A percentile compares a stretch with the other conserved stretches of the same genome.
Evolutionary conservation across 2,797 vertebrate species (phyloP).

Genomic region (Lophius americanus): DNA sequence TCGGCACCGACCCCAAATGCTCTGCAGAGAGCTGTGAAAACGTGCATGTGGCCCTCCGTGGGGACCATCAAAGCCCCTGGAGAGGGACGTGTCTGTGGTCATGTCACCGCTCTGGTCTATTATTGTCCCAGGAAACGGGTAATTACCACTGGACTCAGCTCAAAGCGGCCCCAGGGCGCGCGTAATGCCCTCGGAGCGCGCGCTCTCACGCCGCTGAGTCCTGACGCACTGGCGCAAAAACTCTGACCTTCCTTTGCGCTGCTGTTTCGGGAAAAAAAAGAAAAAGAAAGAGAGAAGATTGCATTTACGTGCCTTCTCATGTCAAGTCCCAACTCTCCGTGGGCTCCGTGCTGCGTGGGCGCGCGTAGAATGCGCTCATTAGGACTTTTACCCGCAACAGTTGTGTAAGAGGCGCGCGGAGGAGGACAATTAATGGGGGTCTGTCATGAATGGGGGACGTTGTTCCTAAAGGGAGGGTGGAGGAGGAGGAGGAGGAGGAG

Average conservation of each 20-base stretch:
- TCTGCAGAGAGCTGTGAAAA: constrained; percentile 28
- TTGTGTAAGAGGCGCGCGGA: constrained; percentile 60
- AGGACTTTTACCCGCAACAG: constrained; percentile 37
- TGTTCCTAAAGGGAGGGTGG: constrained; percentile 28
- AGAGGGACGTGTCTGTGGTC: constrained; percentile 65
- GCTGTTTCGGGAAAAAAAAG: constrained; percentile 37
- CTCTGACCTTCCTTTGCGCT: constrained; percentile 41
- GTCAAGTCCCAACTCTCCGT: constrained; percentile 24
- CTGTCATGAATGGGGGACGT: constrained; percentile 44
- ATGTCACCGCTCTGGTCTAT: constrained; percentile 61
- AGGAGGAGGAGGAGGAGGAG: too few species aligned
- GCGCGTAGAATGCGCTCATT: constrained; percentile 65
- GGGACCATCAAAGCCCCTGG: constrained; percentile 19
- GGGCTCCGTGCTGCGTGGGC: constrained; percentile 41
- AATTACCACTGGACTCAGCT: constrained; percentile 55
- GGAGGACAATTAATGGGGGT: constrained; percentile 28
- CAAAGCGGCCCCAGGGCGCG: constrained; percentile 38
- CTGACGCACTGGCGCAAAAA: constrained; percentile 33
- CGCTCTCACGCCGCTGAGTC: constrained; percentile 20
- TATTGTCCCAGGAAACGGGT: constrained; percentile 69
- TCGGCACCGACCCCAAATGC: constrained; percentile 17
- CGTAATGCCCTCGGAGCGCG: not conserved
- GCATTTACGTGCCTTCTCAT: constrained; percentile 38
- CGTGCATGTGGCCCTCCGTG: constrained; percentile 35
- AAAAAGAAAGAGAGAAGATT: not conserved